Evolutionary conservation across 2,113 vertebrate genomes (phyloP).

Genomic region (Sebastes schlegelii): DNA sequence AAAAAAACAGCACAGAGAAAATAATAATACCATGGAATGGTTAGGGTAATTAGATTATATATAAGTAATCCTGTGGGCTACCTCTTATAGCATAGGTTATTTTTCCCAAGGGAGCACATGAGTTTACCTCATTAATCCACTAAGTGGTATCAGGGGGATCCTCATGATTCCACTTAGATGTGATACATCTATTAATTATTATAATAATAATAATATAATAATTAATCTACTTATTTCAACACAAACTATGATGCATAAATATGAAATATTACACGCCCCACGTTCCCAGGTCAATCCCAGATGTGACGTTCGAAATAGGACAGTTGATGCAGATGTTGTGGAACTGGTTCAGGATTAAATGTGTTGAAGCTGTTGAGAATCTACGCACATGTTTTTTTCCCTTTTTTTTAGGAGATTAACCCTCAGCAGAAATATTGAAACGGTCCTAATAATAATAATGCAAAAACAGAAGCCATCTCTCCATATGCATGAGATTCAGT

Average conservation of each 20-base stretch:
- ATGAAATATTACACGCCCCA: neutral
- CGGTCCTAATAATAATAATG: neutral
- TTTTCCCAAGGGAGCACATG: too few relatives aligned
- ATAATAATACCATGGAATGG: too few relatives aligned
- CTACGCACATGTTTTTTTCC: neutral
- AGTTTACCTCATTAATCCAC: too few relatives aligned
- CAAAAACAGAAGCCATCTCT: neutral
- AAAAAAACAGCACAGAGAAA: too few relatives aligned
- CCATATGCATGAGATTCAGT: neutral
- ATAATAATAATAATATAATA: too few relatives aligned
- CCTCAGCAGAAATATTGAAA: neutral
- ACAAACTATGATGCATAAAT: neutral
- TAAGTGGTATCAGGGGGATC: too few relatives aligned
- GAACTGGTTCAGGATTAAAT: neutral
- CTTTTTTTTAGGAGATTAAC: neutral
- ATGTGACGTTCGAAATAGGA: neutral
- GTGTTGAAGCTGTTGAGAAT: neutral
- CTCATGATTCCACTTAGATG: too few relatives aligned
- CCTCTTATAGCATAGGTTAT: too few relatives aligned
- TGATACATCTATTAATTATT: too few relatives aligned
- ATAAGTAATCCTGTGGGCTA: too few relatives aligned
- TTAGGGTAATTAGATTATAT: too few relatives aligned
- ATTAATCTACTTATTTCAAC: neutral
- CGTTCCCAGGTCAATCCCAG: neutral
- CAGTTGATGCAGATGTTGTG: neutral